phyloP scores from a whole-genome alignment of 2,113 vertebrate species.

The Leucopternis melanops region DNA sequence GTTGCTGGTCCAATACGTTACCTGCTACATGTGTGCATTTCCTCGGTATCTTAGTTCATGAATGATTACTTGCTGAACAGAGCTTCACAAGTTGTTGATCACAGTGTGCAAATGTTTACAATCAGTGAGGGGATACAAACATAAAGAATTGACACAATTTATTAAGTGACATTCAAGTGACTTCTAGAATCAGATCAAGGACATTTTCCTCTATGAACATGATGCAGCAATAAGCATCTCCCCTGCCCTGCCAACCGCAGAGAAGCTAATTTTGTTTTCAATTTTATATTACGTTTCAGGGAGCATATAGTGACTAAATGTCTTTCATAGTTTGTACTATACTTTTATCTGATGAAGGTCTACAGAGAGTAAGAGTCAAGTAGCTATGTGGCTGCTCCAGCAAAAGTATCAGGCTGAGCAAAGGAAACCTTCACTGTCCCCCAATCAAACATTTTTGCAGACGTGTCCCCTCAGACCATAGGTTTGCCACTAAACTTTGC shows the following conservation, averaged over 20 bases:
- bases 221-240: background rate
- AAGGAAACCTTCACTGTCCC: background rate
- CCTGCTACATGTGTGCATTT: background rate
- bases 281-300: background rate
- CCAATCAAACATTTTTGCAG: background rate
- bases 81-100: background rate
- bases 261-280: background rate
- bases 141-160: background rate
- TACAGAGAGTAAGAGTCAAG: background rate
- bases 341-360: background rate
- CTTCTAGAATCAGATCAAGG: background rate
- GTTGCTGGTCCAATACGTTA: background rate
- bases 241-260: background rate
- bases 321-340: background rate
- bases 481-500: background rate
- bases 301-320: background rate
- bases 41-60: background rate
- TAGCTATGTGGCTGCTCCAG: background rate
- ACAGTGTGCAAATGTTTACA: background rate
- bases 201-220: background rate
- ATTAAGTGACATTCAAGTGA: background rate
- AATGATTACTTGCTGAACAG: background rate
- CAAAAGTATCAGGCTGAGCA: background rate
- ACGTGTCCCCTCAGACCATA: background rate
- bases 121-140: background rate